These are phyloP conservation scores for Pseudococcus longispinus DNA, from an alignment of 2,888 invertebrate genomes.

Conservation along the genomic window DNA sequence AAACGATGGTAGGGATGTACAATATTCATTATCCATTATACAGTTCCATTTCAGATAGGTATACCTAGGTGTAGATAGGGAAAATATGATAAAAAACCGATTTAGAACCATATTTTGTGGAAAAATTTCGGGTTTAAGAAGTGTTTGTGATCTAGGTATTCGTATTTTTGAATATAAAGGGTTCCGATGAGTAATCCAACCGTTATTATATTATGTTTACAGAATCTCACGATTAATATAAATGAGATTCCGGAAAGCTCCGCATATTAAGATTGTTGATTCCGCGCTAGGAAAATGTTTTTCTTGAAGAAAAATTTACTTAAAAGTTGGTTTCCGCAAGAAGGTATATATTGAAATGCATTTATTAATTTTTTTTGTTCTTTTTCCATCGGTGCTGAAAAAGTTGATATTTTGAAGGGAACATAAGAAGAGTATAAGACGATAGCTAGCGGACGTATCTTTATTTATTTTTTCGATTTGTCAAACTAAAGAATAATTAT, in stretches of 20 bases:
- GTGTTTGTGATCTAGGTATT: no score
- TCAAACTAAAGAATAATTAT: not conserved
- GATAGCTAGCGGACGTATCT: not conserved
- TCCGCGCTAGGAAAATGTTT: slow-evolving; percentile 44
- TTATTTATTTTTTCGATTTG: not conserved
- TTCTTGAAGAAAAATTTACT: slow-evolving; percentile 55
- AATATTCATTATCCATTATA: no score
- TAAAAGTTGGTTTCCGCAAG: slow-evolving; percentile 54
- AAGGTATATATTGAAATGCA: slow-evolving; percentile 48
- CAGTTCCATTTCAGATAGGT: no score
- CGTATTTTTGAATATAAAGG: not conserved
- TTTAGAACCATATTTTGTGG: no score
- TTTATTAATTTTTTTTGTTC: not conserved
- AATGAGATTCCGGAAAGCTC: slow-evolving; percentile 34
- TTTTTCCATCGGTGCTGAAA: not conserved
- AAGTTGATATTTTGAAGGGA: not conserved
- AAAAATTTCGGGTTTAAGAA: no score
- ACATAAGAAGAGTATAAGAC: not conserved
- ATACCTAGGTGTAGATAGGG: no score
- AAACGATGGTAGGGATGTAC: no score
- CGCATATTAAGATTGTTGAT: slow-evolving; percentile 10
- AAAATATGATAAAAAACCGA: no score
- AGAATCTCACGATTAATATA: slow-evolving; percentile 29
- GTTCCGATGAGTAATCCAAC: not conserved
- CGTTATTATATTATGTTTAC: slow-evolving; percentile 27